These are phyloP conservation scores for Agrochola macilenta DNA, from an alignment of 2,888 invertebrate genomes.

Conservation along the genomic window DNA sequence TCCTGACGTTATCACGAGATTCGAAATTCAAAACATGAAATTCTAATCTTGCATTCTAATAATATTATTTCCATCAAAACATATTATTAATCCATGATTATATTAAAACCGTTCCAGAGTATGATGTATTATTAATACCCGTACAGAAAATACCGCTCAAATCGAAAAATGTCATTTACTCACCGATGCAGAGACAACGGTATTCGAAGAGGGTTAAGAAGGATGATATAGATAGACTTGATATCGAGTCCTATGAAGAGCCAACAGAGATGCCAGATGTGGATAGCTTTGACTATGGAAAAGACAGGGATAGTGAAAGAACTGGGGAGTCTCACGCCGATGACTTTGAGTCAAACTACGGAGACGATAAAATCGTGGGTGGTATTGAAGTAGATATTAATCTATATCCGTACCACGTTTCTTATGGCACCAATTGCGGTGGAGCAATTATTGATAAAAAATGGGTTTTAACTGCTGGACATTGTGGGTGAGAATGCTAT, in stretches of 20 bases:
- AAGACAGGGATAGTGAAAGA: conserved; percentile 62
- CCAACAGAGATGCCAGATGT: conserved; percentile 78
- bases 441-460: conserved; percentile 84
- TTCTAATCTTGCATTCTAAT: neutral
- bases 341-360: conserved; percentile 67
- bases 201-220: conserved; percentile 50
- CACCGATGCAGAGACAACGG: conserved; percentile 43
- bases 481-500: conserved; percentile 83
- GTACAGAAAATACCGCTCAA: conserved; percentile 63
- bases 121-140: conserved; percentile 82
- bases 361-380: conserved; percentile 85
- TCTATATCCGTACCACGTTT: conserved; percentile 86
- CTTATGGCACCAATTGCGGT: conserved; percentile 86
- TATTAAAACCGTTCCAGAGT: conserved; percentile 72
- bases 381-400: conserved; percentile 84
- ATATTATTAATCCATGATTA: neutral
- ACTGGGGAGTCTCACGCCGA: conserved; percentile 45
- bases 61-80: neutral
- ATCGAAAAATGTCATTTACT: conserved; percentile 53
- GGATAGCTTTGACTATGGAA: conserved; percentile 78
- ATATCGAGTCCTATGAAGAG: conserved; percentile 80
- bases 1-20: neutral
- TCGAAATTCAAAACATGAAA: neutral
- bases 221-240: conserved; percentile 69
- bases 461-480: conserved; percentile 87